phyloP scores from a whole-genome alignment of 2,113 vertebrate genomes.

The Prunella himalayana region DNA sequence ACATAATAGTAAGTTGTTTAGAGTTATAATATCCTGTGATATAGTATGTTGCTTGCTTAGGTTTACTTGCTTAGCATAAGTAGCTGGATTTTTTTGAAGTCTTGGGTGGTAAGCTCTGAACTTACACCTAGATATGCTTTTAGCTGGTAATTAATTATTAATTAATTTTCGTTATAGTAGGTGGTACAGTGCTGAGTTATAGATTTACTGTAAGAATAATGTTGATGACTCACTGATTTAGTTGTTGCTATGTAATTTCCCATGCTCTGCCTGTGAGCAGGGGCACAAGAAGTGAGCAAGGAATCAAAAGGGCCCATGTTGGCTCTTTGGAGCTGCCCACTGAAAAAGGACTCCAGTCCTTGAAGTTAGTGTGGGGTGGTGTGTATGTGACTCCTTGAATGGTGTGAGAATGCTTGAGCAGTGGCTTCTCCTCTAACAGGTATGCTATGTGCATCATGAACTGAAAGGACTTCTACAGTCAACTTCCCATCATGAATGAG shows the following conservation, averaged over 20 bases:
- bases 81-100: not conserved
- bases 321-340: not conserved
- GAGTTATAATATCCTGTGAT: rapidly evolving
- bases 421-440: not conserved
- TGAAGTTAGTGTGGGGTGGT: not conserved
- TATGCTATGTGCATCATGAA: not conserved
- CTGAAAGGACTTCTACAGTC: not conserved
- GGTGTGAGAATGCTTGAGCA: not conserved
- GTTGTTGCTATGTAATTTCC: not conserved
- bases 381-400: not conserved
- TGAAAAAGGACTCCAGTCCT: not conserved
- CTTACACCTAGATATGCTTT: not conserved
- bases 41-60: not conserved
- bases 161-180: not conserved
- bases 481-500: not conserved
- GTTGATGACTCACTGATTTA: not conserved
- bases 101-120: not conserved
- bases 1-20: not conserved
- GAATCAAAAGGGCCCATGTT: not conserved
- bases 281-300: not conserved
- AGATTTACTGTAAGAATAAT: not conserved
- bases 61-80: not conserved
- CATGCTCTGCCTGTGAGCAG: not conserved
- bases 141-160: not conserved
- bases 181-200: not conserved